phyloP scores from a whole-genome alignment of 2,888 invertebrate species.

The Silvanus unidentatus region DNA sequence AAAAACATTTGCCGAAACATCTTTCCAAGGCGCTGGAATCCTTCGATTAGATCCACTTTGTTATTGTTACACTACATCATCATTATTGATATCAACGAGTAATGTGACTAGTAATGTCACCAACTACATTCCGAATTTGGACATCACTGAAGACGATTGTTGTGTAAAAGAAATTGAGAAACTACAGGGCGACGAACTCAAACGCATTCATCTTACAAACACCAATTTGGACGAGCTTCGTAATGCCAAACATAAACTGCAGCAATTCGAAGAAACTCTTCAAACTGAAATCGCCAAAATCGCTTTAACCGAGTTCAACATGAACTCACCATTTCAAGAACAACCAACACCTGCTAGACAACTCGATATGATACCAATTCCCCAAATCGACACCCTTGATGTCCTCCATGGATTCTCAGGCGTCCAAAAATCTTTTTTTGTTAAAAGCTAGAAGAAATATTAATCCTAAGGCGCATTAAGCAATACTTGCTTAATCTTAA shows the following conservation, averaged over 20 bases:
- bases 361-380: neutral
- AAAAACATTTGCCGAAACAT: neutral
- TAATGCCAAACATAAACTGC: slow-evolving; percentile 18
- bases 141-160: slow-evolving; percentile 6
- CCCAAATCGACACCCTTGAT: neutral
- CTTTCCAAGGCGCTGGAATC: slow-evolving; percentile 1
- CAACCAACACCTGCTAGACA: neutral
- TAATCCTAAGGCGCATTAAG: neutral
- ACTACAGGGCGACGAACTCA: slow-evolving; percentile 4
- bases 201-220: slow-evolving; percentile 14
- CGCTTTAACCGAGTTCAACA: slow-evolving; percentile 13
- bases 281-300: slow-evolving; percentile 15
- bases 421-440: neutral
- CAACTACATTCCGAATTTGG: slow-evolving; percentile 3
- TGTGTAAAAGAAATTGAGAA: slow-evolving; percentile 9
- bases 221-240: slow-evolving; percentile 15
- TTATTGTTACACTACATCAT: neutral
- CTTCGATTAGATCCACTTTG: neutral
- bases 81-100: neutral
- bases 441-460: neutral
- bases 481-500: neutral
- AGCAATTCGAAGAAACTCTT: slow-evolving; percentile 14
- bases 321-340: neutral
- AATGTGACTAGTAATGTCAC: neutral
- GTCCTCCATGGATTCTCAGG: neutral